Base-by-base conservation (phyloP, 2,797 vertebrate genomes). In the Galagoides demidoff region DNA sequence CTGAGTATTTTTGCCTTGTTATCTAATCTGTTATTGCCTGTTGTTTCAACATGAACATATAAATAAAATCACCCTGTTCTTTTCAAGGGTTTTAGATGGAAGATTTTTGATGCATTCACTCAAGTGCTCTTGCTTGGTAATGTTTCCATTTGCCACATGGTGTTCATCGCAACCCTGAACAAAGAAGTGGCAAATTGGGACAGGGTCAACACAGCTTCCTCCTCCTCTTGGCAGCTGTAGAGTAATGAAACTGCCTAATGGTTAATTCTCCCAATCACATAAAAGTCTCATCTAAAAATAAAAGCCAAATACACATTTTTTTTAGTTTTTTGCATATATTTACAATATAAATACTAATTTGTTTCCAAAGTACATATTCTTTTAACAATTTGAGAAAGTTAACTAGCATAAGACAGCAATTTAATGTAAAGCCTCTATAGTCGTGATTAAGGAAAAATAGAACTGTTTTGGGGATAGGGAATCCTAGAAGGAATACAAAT, bases 311-410 rank as follows among this genome's bases (percentile, higher is more conserved):
- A 98, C 98, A 97, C 95, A 63, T 95, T 95, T 97, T 95, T 94
- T 97, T 95, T 98, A 96, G 87, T 92, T 98, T 98, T 98, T 98
- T 70, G 66, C 96, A 98, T 98, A 98, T 98, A 98, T 98, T 99
- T 98, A 98, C 98, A 98, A 98, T 99, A 99, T 98, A 98, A 98
- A 98, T 98, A 98, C 97, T 98, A 97, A 97, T 98, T 98, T 98
- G 90, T 98, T 98, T 98, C 97, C 98, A 98, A 98, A 98, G 98
- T 98, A 98, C 98, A 98, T 98, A 96, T 96, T 98, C 95, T 96
- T 97, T 96, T 93, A 96, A 98, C 97, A 98, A 97, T 97, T 97
- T 97, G 95, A 98, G 97, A 98, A 98, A 98, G 82, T 93, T 90
- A 97, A 97, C 92, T 98, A 97, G 96, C 95, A 94, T 94, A 97